phyloP scores from a whole-genome alignment of 2,113 vertebrate species.

The Carlito syrichta region DNA sequence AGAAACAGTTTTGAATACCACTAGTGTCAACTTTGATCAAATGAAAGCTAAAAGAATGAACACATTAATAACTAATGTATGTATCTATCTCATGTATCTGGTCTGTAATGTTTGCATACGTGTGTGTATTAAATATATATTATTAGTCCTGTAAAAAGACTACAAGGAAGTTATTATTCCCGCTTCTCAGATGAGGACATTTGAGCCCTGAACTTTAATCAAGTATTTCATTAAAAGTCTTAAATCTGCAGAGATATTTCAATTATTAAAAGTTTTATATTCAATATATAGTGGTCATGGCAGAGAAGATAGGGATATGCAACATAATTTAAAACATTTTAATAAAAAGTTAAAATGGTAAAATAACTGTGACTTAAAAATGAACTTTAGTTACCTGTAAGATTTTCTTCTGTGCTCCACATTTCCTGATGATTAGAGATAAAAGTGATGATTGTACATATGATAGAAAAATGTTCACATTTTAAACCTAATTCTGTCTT shows the following conservation, averaged over 20 bases:
- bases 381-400: background rate
- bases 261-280: background rate
- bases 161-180: background rate
- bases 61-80: background rate
- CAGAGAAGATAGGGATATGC: background rate
- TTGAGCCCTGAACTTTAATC: background rate
- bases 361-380: background rate
- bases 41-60: background rate
- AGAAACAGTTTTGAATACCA: background rate
- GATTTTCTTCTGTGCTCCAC: background rate
- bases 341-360: background rate
- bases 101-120: background rate
- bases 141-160: background rate
- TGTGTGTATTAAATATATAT: background rate
- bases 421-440: conserved; percentile 9
- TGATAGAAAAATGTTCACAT: background rate
- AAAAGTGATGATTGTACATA: background rate
- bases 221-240: background rate
- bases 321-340: background rate
- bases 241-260: background rate
- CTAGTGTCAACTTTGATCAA: background rate
- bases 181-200: background rate
- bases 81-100: background rate
- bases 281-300: background rate
- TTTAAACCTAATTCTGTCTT: background rate